Evolutionary conservation across 2,797 vertebrate species (phyloP).

Genomic region (Lerista edwardsae): DNA sequence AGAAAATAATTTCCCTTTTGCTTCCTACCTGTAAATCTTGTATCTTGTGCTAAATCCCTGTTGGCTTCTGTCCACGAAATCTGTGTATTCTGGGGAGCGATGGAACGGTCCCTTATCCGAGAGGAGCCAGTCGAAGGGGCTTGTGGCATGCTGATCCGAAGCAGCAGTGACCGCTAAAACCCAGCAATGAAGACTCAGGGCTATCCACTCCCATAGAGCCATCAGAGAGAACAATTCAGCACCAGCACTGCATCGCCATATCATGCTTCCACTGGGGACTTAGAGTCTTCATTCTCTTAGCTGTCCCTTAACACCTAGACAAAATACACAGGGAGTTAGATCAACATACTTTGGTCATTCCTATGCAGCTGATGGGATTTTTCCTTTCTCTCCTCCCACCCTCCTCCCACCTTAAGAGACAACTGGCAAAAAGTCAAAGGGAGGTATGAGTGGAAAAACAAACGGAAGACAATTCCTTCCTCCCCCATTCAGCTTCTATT

Average conservation of each 20-base stretch:
- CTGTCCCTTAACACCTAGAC: conserved; percentile 86
- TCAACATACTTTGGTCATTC: conserved; percentile 68
- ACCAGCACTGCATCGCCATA: conserved; percentile 86
- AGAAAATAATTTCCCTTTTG: conserved; percentile 55
- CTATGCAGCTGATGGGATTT: conserved; percentile 54
- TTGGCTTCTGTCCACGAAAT: conserved; percentile 96
- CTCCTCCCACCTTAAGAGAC: conserved; percentile 55
- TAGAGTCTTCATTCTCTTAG: conserved; percentile 91
- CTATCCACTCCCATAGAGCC: conserved; percentile 97
- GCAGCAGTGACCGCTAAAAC: conserved; percentile 84
- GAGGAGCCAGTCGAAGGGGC: conserved; percentile 97
- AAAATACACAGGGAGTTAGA: conserved; percentile 77
- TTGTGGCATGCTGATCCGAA: conserved; percentile 90
- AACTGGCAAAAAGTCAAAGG: not conserved
- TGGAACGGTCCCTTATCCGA: conserved; percentile 98
- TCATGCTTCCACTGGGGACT: conserved; percentile 88
- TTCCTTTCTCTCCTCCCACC: conserved; percentile 41
- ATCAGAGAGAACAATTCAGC: conserved; percentile 93
- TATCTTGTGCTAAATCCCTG: conserved; percentile 98
- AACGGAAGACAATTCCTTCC: not conserved
- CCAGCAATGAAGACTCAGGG: conserved; percentile 93
- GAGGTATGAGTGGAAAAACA: too few relatives aligned
- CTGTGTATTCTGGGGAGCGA: conserved; percentile 95
- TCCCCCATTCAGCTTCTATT: not conserved
- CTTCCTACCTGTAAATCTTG: conserved; percentile 96